These are phyloP conservation scores for Mystacides longicornis DNA, from an alignment of 2,888 invertebrate species.

Conservation along the genomic window DNA sequence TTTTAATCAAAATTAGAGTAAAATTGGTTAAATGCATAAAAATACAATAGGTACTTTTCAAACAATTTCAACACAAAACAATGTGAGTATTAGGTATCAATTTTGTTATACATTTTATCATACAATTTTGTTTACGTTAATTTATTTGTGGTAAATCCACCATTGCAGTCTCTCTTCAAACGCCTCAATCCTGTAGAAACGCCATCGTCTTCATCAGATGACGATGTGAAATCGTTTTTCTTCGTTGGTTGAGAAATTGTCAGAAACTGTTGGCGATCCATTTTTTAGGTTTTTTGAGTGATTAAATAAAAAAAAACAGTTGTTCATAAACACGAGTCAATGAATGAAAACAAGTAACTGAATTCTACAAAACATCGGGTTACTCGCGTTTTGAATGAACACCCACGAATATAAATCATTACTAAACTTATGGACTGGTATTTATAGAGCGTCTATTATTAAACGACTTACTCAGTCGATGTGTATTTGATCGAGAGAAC, in stretches of 20 bases:
- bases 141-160: too few species aligned
- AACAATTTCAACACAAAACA: too few species aligned
- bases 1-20: too few species aligned
- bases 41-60: too few species aligned
- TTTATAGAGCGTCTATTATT: constrained; percentile 1
- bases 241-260: too few species aligned
- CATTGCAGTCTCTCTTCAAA: background rate
- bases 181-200: background rate
- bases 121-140: too few species aligned
- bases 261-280: too few species aligned
- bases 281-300: background rate
- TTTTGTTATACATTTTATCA: too few species aligned
- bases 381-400: background rate
- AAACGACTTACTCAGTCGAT: background rate
- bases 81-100: too few species aligned
- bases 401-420: constrained; percentile 1
- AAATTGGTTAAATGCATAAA: too few species aligned
- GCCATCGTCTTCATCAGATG: background rate
- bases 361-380: background rate
- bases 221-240: too few species aligned
- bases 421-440: background rate
- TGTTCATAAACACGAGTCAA: background rate
- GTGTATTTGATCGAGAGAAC: background rate
- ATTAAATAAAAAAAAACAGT: background rate
- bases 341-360: background rate